These are phyloP conservation scores for Thumatha senex DNA, from an alignment of 2,888 invertebrate species.

Conservation along the genomic window DNA sequence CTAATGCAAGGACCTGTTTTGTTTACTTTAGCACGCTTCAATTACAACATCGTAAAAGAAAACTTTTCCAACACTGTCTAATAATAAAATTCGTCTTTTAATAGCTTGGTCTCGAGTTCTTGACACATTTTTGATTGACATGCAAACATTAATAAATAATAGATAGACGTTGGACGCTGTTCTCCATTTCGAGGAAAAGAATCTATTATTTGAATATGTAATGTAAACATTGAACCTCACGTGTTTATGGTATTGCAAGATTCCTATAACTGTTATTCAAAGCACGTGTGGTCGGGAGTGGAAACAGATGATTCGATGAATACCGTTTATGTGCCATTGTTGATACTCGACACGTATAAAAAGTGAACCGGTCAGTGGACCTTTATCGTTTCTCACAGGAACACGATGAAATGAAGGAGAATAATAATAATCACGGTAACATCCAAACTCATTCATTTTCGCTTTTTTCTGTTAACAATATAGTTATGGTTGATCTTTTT, in stretches of 20 bases:
- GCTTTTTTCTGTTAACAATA: conserved; percentile 75
- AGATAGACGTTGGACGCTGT: not conserved
- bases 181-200: conserved; percentile 5
- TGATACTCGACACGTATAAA: conserved; percentile 73
- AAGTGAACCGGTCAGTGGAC: conserved; percentile 79
- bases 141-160: not conserved
- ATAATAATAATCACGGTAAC: conserved; percentile 82
- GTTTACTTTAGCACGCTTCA: conserved; percentile 17
- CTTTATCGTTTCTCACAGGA: conserved; percentile 76
- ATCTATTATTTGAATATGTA: conserved; percentile 8
- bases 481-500: conserved; percentile 73
- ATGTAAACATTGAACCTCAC: conserved; percentile 12
- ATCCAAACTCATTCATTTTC: conserved; percentile 80
- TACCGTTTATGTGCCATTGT: conserved; percentile 79
- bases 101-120: conserved; percentile 19
- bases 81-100: conserved; percentile 15
- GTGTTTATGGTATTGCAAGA: conserved; percentile 19
- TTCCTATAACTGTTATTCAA: conserved; percentile 38
- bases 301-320: conserved; percentile 75
- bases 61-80: conserved; percentile 20
- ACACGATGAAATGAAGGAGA: conserved; percentile 65
- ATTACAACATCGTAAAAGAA: conserved; percentile 23
- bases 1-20: conserved; percentile 24
- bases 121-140: conserved; percentile 14
- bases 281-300: conserved; percentile 60